Evolutionary conservation across 2,113 vertebrate species (phyloP).

Genomic region (Cairina moschata): DNA sequence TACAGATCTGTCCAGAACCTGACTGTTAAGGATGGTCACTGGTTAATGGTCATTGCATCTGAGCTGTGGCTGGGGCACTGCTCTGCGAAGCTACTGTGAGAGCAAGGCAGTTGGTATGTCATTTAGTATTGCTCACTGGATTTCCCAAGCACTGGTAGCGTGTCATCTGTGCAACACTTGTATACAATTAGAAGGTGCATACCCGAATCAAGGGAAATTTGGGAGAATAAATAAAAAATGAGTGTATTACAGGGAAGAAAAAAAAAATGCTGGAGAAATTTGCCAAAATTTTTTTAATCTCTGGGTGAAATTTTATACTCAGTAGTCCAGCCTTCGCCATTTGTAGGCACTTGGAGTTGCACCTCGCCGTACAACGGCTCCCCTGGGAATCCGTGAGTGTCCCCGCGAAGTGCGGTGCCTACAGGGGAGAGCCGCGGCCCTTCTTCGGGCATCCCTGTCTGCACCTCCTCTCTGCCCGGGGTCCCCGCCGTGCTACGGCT

Average conservation of each 20-base stretch:
- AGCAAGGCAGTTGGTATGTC: not conserved
- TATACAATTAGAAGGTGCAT: not conserved
- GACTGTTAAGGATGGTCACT: not conserved
- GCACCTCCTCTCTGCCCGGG: rapidly evolving
- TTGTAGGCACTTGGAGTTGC: not conserved
- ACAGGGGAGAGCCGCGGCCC: rapidly evolving
- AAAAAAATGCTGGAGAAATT: not conserved
- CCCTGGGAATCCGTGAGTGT: not conserved
- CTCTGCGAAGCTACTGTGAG: rapidly evolving
- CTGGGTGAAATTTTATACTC: not conserved
- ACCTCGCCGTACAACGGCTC: not conserved
- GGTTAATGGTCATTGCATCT: not conserved
- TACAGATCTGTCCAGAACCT: not conserved
- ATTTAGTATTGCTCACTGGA: not conserved
- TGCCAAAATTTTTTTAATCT: not conserved
- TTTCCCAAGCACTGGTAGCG: rapidly evolving
- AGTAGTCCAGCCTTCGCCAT: not conserved
- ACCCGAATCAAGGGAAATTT: not conserved
- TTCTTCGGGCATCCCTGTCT: rapidly evolving
- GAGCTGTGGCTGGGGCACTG: not conserved
- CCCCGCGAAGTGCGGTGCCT: not conserved
- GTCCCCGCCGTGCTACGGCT: not conserved
- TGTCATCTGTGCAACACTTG: not conserved
- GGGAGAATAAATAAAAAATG: not conserved
- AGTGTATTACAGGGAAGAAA: not conserved